Conservation (phyloP, 2,888 invertebrate species). For the Selenia dentaria region DNA sequence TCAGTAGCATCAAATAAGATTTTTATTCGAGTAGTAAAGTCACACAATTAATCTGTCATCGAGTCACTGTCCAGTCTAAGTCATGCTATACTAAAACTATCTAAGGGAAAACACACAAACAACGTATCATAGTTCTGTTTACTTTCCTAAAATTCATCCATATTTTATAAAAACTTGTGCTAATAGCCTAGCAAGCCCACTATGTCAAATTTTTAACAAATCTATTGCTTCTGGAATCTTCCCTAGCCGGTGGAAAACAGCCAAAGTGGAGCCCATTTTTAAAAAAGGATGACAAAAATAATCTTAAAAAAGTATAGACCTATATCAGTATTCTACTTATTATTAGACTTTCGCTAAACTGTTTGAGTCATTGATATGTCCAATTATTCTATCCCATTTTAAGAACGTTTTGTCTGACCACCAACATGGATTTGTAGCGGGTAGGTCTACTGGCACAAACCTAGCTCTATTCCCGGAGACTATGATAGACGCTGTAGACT, state of each 20-base stretch:
- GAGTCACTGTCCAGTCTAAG: too few relatives aligned
- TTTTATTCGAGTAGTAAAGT: too few relatives aligned
- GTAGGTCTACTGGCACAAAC: conserved; percentile 8
- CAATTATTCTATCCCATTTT: conserved; percentile 1
- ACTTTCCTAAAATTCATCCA: neutral
- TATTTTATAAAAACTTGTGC: conserved; percentile 1
- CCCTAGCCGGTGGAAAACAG: neutral
- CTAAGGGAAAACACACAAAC: too few relatives aligned
- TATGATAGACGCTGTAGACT: conserved; percentile 1
- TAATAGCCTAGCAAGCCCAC: neutral
- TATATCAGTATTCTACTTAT: neutral
- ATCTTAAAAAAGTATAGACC: neutral
- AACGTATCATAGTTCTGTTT: too few relatives aligned
- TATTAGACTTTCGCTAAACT: neutral
- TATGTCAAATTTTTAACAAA: neutral
- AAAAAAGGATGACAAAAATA: neutral
- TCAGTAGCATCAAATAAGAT: too few relatives aligned
- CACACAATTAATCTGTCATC: too few relatives aligned
- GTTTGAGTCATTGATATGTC: conserved; percentile 4
- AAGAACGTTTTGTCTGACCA: neutral
- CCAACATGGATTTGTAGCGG: conserved; percentile 10
- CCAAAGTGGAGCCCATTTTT: neutral
- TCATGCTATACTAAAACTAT: too few relatives aligned
- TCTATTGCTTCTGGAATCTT: neutral
- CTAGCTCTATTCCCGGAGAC: conserved; percentile 5